These are phyloP conservation scores for Trachurus trachurus DNA, from an alignment of 2,797 vertebrate species.

Conservation along the genomic window DNA sequence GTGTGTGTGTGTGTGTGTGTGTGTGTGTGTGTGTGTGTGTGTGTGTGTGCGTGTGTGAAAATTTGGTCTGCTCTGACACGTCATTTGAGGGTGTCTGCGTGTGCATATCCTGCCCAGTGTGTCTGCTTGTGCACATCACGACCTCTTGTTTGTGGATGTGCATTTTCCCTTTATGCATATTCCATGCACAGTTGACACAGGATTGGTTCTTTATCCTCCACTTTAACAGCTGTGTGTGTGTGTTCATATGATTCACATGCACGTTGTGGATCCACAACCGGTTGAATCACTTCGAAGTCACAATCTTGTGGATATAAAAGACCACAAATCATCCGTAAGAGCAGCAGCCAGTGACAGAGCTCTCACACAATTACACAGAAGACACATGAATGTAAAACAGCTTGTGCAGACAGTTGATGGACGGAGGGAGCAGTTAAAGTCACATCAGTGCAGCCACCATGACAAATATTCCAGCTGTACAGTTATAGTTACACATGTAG, in stretches of 20 bases:
- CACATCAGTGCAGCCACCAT: constrained; percentile 24
- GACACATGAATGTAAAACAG: constrained; percentile 18
- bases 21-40: constrained; percentile 11
- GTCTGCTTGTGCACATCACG: background rate
- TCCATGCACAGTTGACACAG: background rate
- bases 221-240: background rate
- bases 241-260: background rate
- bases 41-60: background rate
- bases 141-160: background rate
- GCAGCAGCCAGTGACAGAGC: background rate
- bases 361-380: background rate
- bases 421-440: constrained; percentile 18
- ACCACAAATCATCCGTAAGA: background rate
- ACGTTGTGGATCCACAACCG: background rate
- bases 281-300: background rate
- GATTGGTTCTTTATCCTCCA: background rate
- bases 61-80: constrained; percentile 7
- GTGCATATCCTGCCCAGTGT: constrained; percentile 2
- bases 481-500: constrained; percentile 11
- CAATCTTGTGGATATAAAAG: background rate
- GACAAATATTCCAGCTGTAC: constrained; percentile 21
- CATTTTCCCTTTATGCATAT: background rate
- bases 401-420: background rate
- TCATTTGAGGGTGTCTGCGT: constrained; percentile 1
- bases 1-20: background rate